Conservation (phyloP, 2,888 invertebrate species). For the Druceiella hillmani region DNA sequence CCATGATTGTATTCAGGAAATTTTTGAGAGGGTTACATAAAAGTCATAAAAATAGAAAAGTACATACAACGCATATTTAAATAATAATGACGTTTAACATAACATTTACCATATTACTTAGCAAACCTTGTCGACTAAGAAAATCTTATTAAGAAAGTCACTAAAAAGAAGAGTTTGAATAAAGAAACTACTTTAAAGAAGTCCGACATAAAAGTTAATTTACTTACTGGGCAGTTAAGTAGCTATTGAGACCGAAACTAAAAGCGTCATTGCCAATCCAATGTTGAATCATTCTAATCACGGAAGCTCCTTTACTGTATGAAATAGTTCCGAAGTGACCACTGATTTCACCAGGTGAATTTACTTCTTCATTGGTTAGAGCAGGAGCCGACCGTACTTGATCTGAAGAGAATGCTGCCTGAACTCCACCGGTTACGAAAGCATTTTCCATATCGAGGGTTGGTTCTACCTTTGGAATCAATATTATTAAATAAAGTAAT, state of each 20-base stretch:
- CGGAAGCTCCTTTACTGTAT: slow-evolving; percentile 61
- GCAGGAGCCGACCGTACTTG: slow-evolving; percentile 35
- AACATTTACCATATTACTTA: no score
- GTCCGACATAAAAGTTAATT: no score
- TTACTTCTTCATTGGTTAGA: slow-evolving; percentile 51
- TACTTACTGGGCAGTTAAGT: slow-evolving; percentile 46
- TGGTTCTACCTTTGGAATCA: slow-evolving; percentile 60
- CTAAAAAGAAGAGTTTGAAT: no score
- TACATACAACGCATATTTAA: no score
- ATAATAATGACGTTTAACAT: no score
- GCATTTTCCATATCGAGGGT: slow-evolving; percentile 58
- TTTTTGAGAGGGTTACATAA: no score
- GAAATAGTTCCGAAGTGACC: slow-evolving; percentile 62
- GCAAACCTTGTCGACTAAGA: no score
- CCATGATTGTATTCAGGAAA: no score
- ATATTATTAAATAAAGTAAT: no score
- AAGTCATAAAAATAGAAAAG: no score
- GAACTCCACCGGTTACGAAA: slow-evolving; percentile 58
- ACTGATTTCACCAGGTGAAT: slow-evolving; percentile 46
- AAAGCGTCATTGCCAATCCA: slow-evolving; percentile 53
- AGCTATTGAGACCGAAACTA: slow-evolving; percentile 46
- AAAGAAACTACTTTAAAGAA: no score
- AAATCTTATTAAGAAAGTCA: no score
- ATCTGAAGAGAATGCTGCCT: slow-evolving; percentile 51
- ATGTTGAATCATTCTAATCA: slow-evolving; percentile 63